phyloP scores from a whole-genome alignment of 2,888 invertebrate species.

The Sphaeridia pumilis region DNA sequence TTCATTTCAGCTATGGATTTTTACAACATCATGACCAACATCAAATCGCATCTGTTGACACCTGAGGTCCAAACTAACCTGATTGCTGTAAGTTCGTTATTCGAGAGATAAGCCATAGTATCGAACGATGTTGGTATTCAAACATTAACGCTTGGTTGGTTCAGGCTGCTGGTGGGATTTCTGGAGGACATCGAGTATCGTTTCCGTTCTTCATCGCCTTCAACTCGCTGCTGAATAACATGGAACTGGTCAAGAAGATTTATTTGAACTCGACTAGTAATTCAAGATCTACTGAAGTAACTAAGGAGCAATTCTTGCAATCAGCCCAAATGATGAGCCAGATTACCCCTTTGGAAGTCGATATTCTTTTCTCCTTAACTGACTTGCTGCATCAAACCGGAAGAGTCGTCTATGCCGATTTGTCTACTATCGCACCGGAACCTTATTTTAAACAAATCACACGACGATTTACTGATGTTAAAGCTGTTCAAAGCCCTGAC shows the following conservation, averaged over 20 bases:
- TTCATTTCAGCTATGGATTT: constrained; percentile 91
- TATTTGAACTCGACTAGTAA: constrained; percentile 40
- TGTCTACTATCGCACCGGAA: constrained; percentile 83
- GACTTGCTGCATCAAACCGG: constrained; percentile 80
- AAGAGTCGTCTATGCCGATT: constrained; percentile 76
- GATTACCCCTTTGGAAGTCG: constrained; percentile 91
- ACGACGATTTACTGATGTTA: constrained; percentile 71
- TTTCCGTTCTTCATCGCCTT: constrained; percentile 99
- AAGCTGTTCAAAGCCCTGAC: constrained; percentile 61
- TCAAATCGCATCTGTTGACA: constrained; percentile 90
- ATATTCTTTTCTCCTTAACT: constrained; percentile 84
- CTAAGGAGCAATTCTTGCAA: constrained; percentile 94
- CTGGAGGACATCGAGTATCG: constrained; percentile 71
- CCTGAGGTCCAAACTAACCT: constrained; percentile 83
- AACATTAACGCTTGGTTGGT: neutral
- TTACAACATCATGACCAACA: constrained; percentile 82
- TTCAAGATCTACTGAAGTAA: constrained; percentile 61
- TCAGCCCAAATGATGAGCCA: constrained; percentile 98
- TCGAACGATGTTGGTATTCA: neutral
- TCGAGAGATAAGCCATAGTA: neutral
- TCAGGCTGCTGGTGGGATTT: constrained; percentile 59
- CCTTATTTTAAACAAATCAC: constrained; percentile 91
- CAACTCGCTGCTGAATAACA: constrained; percentile 90
- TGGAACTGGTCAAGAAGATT: constrained; percentile 93
- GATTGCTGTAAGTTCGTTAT: constrained; percentile 57